Evolutionary conservation across 2,888 invertebrate genomes (phyloP).

Genomic region (Itoplectis maculator): DNA sequence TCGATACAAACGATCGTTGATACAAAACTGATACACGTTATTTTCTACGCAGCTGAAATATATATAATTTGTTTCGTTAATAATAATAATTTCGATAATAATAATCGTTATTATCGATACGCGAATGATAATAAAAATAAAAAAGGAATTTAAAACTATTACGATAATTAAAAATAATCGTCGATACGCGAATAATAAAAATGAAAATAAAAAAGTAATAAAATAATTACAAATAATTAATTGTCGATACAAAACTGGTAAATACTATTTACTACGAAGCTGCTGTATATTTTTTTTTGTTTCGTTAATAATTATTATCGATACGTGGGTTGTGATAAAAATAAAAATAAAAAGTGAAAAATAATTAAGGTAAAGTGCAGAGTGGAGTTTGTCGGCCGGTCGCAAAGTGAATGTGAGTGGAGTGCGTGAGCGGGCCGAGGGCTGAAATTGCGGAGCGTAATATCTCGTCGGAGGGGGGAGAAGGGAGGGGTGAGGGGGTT

Average conservation of each 20-base stretch:
- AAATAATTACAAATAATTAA: not conserved
- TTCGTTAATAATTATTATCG: not conserved
- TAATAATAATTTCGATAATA: conserved; percentile 1
- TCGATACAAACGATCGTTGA: not conserved
- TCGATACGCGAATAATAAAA: no score
- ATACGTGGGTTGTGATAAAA: not conserved
- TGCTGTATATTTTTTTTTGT: not conserved
- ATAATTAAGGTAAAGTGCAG: no score
- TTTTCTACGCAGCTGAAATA: not conserved
- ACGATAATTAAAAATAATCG: no score
- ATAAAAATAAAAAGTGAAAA: no score
- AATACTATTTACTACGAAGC: not conserved
- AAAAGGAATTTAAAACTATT: no score
- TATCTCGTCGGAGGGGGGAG: not conserved
- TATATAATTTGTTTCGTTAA: not conserved
- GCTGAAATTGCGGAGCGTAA: conserved; percentile 15
- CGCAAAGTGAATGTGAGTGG: not conserved
- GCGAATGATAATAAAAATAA: no score
- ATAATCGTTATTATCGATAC: no score
- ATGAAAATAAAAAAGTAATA: no score
- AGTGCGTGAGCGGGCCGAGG: not conserved
- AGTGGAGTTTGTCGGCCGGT: not conserved
- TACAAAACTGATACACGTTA: not conserved
- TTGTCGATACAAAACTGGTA: conserved; percentile 1
- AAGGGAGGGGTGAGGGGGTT: not conserved